Evolutionary conservation across 2,113 vertebrate genomes (phyloP).

Genomic region (Antechinus flavipes): DNA sequence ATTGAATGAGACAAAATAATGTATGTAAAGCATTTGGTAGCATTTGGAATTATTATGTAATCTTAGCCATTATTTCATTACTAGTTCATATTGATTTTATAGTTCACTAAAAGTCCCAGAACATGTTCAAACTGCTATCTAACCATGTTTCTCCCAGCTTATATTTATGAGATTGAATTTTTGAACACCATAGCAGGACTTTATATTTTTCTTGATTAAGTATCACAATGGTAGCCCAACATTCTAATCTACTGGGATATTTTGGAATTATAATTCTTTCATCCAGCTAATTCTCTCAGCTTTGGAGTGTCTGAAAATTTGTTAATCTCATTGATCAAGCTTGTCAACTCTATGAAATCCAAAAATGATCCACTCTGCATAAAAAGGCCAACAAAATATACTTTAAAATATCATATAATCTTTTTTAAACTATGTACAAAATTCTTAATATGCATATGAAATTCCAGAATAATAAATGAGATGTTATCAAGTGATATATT

Average conservation of each 20-base stretch:
- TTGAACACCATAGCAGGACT: neutral
- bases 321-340: neutral
- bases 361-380: neutral
- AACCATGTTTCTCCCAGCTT: neutral
- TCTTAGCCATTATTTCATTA: neutral
- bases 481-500: neutral
- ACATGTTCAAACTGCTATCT: neutral
- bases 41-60: neutral
- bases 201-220: neutral
- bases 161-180: neutral
- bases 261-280: neutral
- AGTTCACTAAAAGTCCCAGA: neutral
- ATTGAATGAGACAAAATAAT: slow-evolving; percentile 23
- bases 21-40: neutral
- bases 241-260: neutral
- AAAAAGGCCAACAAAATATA: neutral
- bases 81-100: neutral
- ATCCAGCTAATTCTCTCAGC: neutral
- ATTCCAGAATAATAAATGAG: neutral
- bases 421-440: neutral
- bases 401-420: neutral
- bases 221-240: neutral
- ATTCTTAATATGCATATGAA: neutral
- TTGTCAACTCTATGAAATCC: neutral
- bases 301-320: neutral